Conservation (phyloP, 2,113 vertebrate species). For the Hyperopisus bebe region DNA sequence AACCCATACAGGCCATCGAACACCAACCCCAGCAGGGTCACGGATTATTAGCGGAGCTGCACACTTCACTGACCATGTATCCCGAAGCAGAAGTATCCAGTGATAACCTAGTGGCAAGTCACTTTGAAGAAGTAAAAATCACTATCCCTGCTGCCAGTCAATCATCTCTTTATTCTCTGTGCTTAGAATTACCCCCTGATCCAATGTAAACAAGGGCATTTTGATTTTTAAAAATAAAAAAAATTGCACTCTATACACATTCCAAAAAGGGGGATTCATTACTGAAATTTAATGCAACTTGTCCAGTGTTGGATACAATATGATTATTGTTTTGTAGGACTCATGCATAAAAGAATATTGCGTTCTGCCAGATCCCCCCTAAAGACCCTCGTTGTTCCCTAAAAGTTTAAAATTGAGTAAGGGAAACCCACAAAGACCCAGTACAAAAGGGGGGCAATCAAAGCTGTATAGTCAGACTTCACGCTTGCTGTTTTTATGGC, state of each 20-base stretch:
- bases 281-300: conserved; percentile 1
- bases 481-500: neutral
- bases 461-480: neutral
- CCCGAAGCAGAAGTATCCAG: neutral
- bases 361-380: neutral
- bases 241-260: neutral
- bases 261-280: neutral
- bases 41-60: neutral
- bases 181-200: neutral
- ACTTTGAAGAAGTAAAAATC: neutral
- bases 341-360: conserved; percentile 5
- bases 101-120: neutral
- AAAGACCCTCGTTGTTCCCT: neutral
- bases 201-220: neutral
- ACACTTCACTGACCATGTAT: neutral
- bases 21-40: neutral
- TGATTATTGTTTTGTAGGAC: neutral
- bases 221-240: neutral
- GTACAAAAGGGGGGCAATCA: neutral
- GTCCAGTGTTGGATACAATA: neutral
- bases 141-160: neutral
- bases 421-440: neutral
- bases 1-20: neutral
- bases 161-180: neutral
- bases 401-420: neutral